phyloP scores from a whole-genome alignment of 2,113 vertebrate species.

The Sylvia atricapilla region DNA sequence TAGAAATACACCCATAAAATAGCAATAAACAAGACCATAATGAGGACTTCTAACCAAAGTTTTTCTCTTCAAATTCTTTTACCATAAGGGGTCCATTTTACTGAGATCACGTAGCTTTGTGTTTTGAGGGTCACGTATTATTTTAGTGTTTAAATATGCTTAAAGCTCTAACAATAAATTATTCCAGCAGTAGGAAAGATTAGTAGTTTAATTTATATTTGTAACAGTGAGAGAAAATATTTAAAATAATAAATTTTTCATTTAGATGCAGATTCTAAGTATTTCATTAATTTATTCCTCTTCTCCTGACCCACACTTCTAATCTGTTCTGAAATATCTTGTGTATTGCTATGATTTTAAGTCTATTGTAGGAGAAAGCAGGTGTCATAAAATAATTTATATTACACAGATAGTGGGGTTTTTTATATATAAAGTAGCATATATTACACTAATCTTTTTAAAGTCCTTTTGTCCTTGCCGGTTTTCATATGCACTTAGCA shows the following conservation, averaged over 20 bases:
- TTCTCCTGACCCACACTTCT: background rate
- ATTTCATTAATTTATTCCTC: background rate
- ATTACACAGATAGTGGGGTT: fast-evolving
- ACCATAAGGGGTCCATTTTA: background rate
- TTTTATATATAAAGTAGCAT: background rate
- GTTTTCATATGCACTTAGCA: background rate
- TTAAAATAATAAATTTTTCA: background rate
- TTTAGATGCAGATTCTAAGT: background rate
- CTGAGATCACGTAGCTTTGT: background rate
- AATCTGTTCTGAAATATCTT: background rate
- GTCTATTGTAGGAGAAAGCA: background rate
- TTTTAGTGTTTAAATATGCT: background rate
- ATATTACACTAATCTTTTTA: background rate
- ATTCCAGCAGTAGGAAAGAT: background rate
- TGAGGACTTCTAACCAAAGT: background rate
- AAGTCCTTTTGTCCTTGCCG: background rate
- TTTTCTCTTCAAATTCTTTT: background rate
- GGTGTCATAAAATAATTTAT: background rate
- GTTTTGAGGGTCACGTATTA: background rate
- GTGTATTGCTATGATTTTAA: background rate
- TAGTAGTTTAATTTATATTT: background rate
- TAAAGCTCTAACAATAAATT: background rate
- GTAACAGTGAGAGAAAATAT: background rate
- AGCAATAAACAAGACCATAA: background rate
- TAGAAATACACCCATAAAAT: background rate